Evolutionary conservation across 2,113 vertebrate species (phyloP).

Genomic region (Condylura cristata): DNA sequence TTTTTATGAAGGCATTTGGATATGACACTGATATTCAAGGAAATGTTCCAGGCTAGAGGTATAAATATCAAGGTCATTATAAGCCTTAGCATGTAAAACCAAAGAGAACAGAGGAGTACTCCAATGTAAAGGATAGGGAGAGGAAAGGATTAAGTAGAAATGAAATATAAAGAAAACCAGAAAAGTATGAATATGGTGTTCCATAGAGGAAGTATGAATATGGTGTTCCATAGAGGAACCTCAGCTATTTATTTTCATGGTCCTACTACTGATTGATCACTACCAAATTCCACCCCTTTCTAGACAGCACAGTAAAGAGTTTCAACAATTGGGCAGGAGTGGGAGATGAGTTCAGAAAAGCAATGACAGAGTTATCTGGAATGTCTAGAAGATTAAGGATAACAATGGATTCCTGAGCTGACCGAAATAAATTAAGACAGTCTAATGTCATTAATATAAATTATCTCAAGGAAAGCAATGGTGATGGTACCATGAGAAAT

Average conservation of each 20-base stretch:
- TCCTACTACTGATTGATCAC: not conserved
- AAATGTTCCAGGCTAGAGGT: not conserved
- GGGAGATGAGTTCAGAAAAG: not conserved
- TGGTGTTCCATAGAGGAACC: not conserved
- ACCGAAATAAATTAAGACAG: not conserved
- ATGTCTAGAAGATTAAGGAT: constrained; percentile 1
- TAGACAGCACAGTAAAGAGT: not conserved
- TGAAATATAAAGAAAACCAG: not conserved
- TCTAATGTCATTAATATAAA: not conserved
- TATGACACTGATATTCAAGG: not conserved
- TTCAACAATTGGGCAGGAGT: not conserved
- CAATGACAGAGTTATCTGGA: not conserved
- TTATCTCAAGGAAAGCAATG: not conserved
- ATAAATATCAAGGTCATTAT: not conserved
- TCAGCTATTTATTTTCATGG: too few species aligned
- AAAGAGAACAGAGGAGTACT: not conserved
- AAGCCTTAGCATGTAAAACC: not conserved
- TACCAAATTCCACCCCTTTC: not conserved
- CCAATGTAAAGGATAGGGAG: not conserved
- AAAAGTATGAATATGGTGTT: not conserved
- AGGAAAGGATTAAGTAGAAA: not conserved
- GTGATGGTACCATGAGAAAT: not conserved
- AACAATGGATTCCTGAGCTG: not conserved
- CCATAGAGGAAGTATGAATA: not conserved
- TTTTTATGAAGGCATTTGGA: not conserved